Conservation (phyloP, 2,888 invertebrate genomes). For the Diplolepis rosae region DNA sequence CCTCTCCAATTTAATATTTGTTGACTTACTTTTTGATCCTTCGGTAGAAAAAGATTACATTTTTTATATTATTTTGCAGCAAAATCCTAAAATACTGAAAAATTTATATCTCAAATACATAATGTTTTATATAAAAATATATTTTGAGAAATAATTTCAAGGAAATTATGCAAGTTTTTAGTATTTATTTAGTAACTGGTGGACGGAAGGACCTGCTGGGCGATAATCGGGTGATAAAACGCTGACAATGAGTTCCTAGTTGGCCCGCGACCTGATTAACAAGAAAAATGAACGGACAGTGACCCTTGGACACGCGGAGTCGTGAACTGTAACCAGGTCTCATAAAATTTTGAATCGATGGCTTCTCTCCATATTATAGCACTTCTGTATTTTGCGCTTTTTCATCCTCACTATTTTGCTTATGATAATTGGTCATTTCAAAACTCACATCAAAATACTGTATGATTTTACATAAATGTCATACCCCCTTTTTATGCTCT, state of each 20-base stretch:
- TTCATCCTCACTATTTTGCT: background rate
- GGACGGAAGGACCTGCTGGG: background rate
- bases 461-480: background rate
- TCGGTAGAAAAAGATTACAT: no score
- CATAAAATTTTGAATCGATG: slow-evolving; percentile 3
- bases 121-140: background rate
- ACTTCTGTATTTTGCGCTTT: background rate
- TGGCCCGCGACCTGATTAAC: slow-evolving; percentile 53
- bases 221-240: slow-evolving; percentile 45
- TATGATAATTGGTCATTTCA: background rate
- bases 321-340: slow-evolving; percentile 47
- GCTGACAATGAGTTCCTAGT: slow-evolving; percentile 71
- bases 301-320: slow-evolving; percentile 36
- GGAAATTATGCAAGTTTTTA: background rate
- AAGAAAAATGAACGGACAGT: background rate
- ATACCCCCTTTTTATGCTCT: no score
- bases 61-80: no score
- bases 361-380: background rate
- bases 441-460: background rate
- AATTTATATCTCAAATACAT: no score
- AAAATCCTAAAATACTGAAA: no score
- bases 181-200: background rate
- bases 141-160: background rate
- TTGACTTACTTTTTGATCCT: background rate
- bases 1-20: background rate